Base-by-base conservation (phyloP, 2,888 invertebrate genomes). In the Diadegma fenestrale region DNA sequence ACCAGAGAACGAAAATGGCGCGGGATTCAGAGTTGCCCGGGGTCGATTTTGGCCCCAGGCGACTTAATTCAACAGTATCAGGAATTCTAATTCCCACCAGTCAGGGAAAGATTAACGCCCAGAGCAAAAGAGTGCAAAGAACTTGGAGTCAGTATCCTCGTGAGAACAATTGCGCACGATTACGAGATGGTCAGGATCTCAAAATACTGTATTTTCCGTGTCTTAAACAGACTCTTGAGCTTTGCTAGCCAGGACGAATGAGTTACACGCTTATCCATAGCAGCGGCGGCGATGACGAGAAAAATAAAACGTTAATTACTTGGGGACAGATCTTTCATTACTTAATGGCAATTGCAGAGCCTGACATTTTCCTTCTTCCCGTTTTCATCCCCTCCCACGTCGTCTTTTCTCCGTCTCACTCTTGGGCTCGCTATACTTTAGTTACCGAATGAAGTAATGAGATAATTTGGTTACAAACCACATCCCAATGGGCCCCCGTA, bases 381-480 rank as follows among this genome's bases (percentile, higher is more conserved):
- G 26, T 48, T 51, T 48, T 61, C 64, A 58, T 26, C 48, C 30
- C 37, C 17, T 61, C 12, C 12, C 37, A 43, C 61, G 37, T 43
- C 26, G 4, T 61, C 10, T 6, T 10, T 37, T 1, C 0, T 37
- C 37, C 37, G 37, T 51, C 80, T 66, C 43, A 81, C 58, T 58
- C 26, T 12, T 26, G 26, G 12, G 22, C 22, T 54, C 22, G 5
- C 22, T 22, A 58, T 5, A 58, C 26, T 58, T 26, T 26, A 64
- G 85, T 88, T 88, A 86, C 87, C 79, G 82, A 87, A 88, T 72
- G 85, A 88, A 88, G 80, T 88, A 88, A 89, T 87, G 87, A 88
- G 90, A 91, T 90, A 90, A 90, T 90, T 89, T 80, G 81, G 87
- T 87, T 88, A 84, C 85, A 76, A 86, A 84, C 78, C 76, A 76